A percentile compares a stretch with the other conserved stretches of the same genome.
These are phyloP conservation scores for Habroteleia sp. DNA, from an alignment of 2,888 invertebrate species.

Conservation along the genomic window DNA sequence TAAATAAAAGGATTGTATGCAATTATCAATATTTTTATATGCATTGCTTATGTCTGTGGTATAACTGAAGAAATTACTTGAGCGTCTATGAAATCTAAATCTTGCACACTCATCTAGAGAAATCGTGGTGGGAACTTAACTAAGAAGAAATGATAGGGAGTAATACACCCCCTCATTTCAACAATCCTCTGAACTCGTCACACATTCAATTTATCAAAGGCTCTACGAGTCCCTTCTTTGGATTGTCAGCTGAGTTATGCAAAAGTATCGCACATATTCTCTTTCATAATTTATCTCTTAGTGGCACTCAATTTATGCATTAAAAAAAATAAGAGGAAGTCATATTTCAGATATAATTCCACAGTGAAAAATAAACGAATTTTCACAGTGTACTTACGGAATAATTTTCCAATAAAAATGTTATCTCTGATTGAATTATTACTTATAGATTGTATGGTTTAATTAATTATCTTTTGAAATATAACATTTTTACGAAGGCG, in stretches of 20 bases:
- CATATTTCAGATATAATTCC: constrained; percentile 60
- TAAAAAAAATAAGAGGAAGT: constrained; percentile 50
- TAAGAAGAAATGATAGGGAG: constrained; percentile 53
- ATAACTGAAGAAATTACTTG: constrained; percentile 74
- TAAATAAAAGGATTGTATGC: constrained; percentile 33
- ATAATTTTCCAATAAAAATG: constrained; percentile 61
- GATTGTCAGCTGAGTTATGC: constrained; percentile 45
- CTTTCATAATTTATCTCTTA: constrained; percentile 55
- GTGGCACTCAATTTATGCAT: constrained; percentile 51
- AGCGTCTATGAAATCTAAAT: constrained; percentile 76
- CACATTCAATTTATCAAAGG: constrained; percentile 77
- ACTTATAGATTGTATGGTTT: constrained; percentile 39
- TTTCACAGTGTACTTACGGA: constrained; percentile 44
- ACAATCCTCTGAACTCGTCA: constrained; percentile 76
- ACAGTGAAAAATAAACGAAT: constrained; percentile 51
- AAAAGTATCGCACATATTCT: constrained; percentile 57
- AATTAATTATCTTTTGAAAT: constrained; percentile 28
- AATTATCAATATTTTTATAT: constrained; percentile 67
- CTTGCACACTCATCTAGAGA: constrained; percentile 72
- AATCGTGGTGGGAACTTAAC: constrained; percentile 43
- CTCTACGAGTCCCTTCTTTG: constrained; percentile 62
- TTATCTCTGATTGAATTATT: constrained; percentile 60
- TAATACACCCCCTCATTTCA: constrained; percentile 72
- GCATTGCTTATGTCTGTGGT: constrained; percentile 66
- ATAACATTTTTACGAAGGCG: constrained; percentile 15